A percentile compares a stretch with the other conserved stretches of the same genome.
Evolutionary conservation across 1,140 invertebrate genomes (phyloP).

Genomic region (Sitodiplosis mosellana): DNA sequence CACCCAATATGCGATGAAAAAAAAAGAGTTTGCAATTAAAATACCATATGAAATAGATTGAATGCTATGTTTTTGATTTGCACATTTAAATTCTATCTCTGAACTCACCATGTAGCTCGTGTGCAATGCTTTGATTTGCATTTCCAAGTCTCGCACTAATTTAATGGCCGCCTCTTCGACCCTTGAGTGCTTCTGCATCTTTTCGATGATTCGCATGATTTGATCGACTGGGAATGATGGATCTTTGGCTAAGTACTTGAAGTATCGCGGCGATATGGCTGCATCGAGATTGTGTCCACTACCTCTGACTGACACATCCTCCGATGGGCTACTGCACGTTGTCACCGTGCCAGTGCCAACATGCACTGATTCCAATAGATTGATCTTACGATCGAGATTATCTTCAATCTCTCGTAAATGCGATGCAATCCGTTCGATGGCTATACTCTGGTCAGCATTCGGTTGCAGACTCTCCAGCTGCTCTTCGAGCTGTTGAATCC

Average conservation of each 20-base stretch:
- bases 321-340: constrained; percentile 47
- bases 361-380: constrained; percentile 48
- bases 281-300: background rate
- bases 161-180: constrained; percentile 57
- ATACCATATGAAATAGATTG: no score
- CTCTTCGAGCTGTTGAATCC: constrained; percentile 33
- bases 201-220: constrained; percentile 41
- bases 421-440: constrained; percentile 16
- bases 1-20: no score
- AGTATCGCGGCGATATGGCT: background rate
- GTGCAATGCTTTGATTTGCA: constrained; percentile 35
- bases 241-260: no score
- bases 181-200: constrained; percentile 40
- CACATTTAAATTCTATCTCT: background rate
- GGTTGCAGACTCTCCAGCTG: constrained; percentile 35
- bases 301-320: constrained; percentile 55
- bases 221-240: constrained; percentile 31
- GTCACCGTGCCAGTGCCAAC: constrained; percentile 32
- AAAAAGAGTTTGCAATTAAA: no score
- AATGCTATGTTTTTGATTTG: no score
- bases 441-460: constrained; percentile 27
- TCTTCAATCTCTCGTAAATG: constrained; percentile 35
- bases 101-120: constrained; percentile 41
- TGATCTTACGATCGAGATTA: constrained; percentile 42
- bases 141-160: constrained; percentile 50